Base-by-base conservation (phyloP, 2,797 vertebrate genomes). In the Propithecus deckenii region DNA sequence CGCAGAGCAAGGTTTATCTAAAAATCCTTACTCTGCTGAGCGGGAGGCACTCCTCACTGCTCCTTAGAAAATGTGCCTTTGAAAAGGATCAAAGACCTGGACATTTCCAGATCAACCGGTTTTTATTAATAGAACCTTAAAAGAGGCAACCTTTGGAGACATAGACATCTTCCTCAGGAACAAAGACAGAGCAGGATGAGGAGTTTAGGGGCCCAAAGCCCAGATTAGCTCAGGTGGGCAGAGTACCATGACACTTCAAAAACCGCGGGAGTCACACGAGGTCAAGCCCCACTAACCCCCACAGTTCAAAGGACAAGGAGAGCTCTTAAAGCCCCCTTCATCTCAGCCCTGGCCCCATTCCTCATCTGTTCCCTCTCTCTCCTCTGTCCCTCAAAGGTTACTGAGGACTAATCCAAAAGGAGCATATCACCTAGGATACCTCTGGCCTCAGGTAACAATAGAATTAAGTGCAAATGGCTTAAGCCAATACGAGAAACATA, bases 121-220 rank as follows among this genome's bases (percentile, higher is more conserved):
- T 46, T 57, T 57, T 57, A 57, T 57, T 25, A 25, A 57, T 14
- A 92, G 17, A 95, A 87, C 23, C 72, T 93, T n/a, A 48, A 78
- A 90, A 90, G 65, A 57, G 35, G 46, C 57, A 76, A 57, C 75
- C 52, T 92, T 96, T 83, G 57, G 46, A 95, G 67, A 87, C n/a
- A 57, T 2, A 41, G 20, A 30, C 38, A 61, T 17, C 17, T 22
- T 89, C 11, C 30, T 65, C 18, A 17, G 32, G 71, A 79, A 71
- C 52, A 88, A 41, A 88, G 55, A 84, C 48, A 3, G 17, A 72
- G 14, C 2, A 75, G 71, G 74, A 20, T 91, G 41, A 35, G 75
- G 48, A 57, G 72, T 17, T 86, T 13, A 65, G 71, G 41, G 35
- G 32, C 32, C 46, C 63, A 81, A 79, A 80, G 61, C 28, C 50